Evolutionary conservation across 2,113 vertebrate species (phyloP).

Genomic region (Balaenoptera acutorostrata): DNA sequence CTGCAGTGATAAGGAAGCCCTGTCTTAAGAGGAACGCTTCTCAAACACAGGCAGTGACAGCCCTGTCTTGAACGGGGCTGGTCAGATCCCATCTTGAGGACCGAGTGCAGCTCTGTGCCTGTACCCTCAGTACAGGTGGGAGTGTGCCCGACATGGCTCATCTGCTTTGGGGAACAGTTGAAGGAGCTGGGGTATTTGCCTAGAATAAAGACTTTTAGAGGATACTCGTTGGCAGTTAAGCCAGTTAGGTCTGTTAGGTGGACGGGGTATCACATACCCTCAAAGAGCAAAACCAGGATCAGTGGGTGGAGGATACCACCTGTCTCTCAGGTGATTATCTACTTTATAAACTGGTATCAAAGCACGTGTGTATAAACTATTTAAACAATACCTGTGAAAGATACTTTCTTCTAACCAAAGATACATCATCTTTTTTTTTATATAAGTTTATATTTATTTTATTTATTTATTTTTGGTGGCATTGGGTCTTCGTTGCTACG

Average conservation of each 20-base stretch:
- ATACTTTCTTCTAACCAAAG: background rate
- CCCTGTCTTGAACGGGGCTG: background rate
- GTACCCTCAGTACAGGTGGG: background rate
- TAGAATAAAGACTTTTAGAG: background rate
- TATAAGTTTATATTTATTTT: too few species aligned
- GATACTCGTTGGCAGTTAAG: background rate
- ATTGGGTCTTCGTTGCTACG: too few species aligned
- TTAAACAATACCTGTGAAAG: background rate
- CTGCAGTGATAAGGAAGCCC: background rate
- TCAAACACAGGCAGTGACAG: background rate
- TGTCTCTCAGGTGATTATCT: background rate
- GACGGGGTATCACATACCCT: fast-evolving
- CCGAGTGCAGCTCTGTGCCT: background rate
- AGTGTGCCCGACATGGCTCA: background rate
- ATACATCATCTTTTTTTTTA: background rate
- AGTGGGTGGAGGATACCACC: background rate
- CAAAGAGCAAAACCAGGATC: background rate
- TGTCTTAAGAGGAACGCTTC: background rate
- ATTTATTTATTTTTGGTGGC: too few species aligned
- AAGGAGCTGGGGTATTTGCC: background rate
- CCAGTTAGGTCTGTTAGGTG: background rate
- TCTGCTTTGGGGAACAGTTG: background rate
- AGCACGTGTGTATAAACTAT: background rate
- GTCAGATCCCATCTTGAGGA: background rate
- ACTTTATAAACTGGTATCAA: background rate